A percentile compares a stretch with the other conserved stretches of the same genome.
These are phyloP conservation scores for Drosophila erecta DNA, from an alignment of 1,140 invertebrate genomes.

Conservation along the genomic window DNA sequence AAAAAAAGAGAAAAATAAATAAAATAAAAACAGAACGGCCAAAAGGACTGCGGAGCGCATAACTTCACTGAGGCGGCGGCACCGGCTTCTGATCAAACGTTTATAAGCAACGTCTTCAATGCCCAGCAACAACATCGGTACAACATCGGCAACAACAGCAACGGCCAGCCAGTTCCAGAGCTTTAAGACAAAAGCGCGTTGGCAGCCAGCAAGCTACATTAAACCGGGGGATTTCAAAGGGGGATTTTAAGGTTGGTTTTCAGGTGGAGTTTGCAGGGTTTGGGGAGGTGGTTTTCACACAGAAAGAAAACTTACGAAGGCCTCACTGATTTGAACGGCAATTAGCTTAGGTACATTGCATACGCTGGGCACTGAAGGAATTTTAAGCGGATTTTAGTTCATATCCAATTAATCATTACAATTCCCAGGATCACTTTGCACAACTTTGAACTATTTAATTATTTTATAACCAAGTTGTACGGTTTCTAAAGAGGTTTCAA, in stretches of 20 bases:
- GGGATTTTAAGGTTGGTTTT: slow-evolving; percentile 1
- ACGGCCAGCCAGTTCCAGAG: slow-evolving; percentile 23
- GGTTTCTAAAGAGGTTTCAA: neutral
- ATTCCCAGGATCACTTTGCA: too few relatives aligned
- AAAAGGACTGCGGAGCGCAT: slow-evolving; percentile 43
- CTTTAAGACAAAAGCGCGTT: slow-evolving; percentile 78
- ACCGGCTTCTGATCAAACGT: slow-evolving; percentile 77
- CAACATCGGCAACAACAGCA: slow-evolving; percentile 45
- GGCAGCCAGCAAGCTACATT: slow-evolving; percentile 45
- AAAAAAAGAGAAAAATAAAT: slow-evolving; percentile 17
- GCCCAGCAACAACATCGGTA: slow-evolving; percentile 36
- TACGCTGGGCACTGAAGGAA: too few relatives aligned
- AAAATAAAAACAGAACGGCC: slow-evolving; percentile 18
- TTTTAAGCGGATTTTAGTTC: too few relatives aligned
- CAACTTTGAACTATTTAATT: too few relatives aligned
- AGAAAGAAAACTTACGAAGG: neutral
- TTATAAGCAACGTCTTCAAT: slow-evolving; percentile 57
- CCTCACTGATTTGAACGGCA: neutral
- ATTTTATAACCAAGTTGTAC: neutral
- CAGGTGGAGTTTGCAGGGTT: neutral
- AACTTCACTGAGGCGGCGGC: slow-evolving; percentile 47
- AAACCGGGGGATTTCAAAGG: neutral
- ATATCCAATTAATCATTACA: too few relatives aligned
- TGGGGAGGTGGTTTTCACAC: neutral
- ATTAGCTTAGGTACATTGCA: too few relatives aligned